A percentile compares a stretch with the other conserved stretches of the same genome.
Conservation (phyloP, 2,797 vertebrate species). For the Brachyalestes nurse region DNA sequence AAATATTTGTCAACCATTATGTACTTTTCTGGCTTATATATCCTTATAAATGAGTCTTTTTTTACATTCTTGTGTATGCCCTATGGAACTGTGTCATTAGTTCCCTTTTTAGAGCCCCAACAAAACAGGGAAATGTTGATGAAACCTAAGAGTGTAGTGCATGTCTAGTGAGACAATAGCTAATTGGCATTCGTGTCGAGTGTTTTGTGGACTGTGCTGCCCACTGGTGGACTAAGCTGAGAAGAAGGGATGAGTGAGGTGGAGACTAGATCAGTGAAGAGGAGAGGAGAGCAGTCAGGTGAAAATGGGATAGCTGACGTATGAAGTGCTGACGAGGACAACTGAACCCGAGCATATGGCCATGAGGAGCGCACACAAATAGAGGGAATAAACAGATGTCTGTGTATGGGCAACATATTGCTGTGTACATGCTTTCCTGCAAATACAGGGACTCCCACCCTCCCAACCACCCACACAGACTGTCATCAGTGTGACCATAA, state of each 20-base stretch:
- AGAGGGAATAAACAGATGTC: slow-evolving; percentile 17
- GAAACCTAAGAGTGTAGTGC: no score
- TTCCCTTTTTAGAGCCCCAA: neutral
- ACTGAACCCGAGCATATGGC: slow-evolving; percentile 16
- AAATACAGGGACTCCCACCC: slow-evolving; percentile 27
- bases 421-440: slow-evolving; percentile 16
- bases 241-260: neutral
- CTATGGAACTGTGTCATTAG: neutral
- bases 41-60: neutral
- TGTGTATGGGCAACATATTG: slow-evolving; percentile 22
- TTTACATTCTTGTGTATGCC: neutral
- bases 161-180: neutral
- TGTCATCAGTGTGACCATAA: neutral
- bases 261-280: neutral
- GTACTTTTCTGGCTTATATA: slow-evolving; percentile 16
- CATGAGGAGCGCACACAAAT: slow-evolving; percentile 10
- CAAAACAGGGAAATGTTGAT: neutral
- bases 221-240: slow-evolving; percentile 44
- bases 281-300: neutral
- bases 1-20: slow-evolving; percentile 12
- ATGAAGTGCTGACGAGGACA: slow-evolving; percentile 1
- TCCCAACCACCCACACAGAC: neutral
- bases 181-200: slow-evolving; percentile 13
- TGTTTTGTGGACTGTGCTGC: slow-evolving; percentile 40
- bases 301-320: slow-evolving; percentile 6